Conservation (phyloP, 2,888 invertebrate species). For the Protonemura montana region DNA sequence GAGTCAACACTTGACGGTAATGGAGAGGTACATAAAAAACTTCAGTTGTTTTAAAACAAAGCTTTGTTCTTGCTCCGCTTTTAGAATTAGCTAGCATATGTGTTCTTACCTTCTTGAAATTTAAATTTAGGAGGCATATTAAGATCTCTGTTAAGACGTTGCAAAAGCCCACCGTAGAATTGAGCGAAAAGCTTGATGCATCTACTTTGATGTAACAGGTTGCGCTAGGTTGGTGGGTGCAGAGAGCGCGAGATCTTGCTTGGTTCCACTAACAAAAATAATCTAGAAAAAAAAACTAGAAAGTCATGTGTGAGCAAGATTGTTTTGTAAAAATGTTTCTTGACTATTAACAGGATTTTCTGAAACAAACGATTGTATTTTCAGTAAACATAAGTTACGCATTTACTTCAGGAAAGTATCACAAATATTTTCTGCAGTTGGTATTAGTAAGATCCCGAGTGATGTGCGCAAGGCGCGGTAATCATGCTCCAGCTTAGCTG, state of each 20-base stretch:
- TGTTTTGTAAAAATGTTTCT: too few relatives aligned
- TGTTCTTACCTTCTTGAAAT: constrained; percentile 73
- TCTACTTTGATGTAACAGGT: neutral
- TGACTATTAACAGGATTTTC: too few relatives aligned
- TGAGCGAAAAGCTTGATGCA: neutral
- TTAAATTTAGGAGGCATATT: constrained; percentile 73
- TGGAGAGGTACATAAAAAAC: neutral
- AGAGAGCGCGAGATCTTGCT: too few relatives aligned
- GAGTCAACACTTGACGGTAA: neutral
- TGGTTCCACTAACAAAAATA: too few relatives aligned
- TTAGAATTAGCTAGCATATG: neutral
- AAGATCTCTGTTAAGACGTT: neutral
- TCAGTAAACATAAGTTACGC: too few relatives aligned
- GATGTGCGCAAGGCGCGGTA: neutral
- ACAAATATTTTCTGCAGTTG: too few relatives aligned
- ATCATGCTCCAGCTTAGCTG: neutral
- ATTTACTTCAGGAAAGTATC: too few relatives aligned
- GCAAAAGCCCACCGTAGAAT: neutral
- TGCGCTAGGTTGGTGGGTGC: neutral
- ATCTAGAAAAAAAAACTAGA: too few relatives aligned
- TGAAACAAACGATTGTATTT: too few relatives aligned
- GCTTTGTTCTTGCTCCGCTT: neutral
- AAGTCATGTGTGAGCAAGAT: too few relatives aligned
- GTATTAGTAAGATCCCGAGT: neutral
- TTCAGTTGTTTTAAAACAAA: neutral